Percentiles rank a stretch among this genome's conserved stretches.
Evolutionary conservation across 2,888 invertebrate species (phyloP).

Genomic region (Sesia apiformis): DNA sequence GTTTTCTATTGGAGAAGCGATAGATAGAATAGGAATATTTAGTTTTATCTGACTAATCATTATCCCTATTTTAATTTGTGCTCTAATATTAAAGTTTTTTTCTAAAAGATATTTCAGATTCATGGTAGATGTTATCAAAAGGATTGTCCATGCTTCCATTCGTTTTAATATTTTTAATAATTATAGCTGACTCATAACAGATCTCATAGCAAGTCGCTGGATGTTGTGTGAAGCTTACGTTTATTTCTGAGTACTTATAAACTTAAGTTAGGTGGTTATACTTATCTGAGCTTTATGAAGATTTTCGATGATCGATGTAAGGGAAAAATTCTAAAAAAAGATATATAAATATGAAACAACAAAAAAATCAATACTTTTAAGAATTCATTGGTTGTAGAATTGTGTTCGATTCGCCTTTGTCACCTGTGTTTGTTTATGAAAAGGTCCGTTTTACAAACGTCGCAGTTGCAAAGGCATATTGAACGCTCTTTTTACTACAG

Average conservation of each 20-base stretch:
- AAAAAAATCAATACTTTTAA: slow-evolving; percentile 26
- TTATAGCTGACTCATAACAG: slow-evolving; percentile 5
- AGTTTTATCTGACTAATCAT: too few relatives aligned
- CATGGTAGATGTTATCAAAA: background rate
- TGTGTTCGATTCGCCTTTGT: background rate
- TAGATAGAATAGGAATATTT: too few relatives aligned
- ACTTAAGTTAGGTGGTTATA: slow-evolving; percentile 1
- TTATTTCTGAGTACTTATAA: slow-evolving; percentile 3
- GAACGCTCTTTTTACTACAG: background rate
- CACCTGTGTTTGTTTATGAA: background rate
- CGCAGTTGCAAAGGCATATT: background rate
- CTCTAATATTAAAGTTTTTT: too few relatives aligned
- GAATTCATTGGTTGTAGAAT: slow-evolving; percentile 29
- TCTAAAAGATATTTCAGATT: too few relatives aligned
- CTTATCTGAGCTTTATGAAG: background rate
- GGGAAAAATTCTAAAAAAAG: slow-evolving; percentile 41
- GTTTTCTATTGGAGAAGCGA: too few relatives aligned
- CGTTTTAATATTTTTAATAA: slow-evolving; percentile 6
- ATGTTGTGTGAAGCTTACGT: background rate
- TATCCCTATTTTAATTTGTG: too few relatives aligned
- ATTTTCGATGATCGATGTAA: slow-evolving; percentile 7
- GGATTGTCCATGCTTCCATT: slow-evolving; percentile 26
- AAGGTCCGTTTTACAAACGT: background rate
- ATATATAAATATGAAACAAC: slow-evolving; percentile 34
- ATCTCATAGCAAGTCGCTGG: slow-evolving; percentile 5